phyloP scores from a whole-genome alignment of 2,888 invertebrate species.

The Morpho achilles region DNA sequence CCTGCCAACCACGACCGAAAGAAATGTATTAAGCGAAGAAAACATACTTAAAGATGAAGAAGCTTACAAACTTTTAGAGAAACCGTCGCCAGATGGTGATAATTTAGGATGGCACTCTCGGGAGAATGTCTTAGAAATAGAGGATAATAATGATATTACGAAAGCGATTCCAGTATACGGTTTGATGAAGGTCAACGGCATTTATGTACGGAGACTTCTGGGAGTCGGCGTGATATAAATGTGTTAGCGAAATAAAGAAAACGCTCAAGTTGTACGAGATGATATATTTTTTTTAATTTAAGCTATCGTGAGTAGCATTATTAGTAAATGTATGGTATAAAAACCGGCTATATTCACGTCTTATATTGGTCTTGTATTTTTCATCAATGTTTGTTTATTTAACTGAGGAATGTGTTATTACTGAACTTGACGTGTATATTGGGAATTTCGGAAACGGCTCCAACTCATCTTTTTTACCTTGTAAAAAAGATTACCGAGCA shows the following conservation, averaged over 20 bases:
- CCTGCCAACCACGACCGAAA: background rate
- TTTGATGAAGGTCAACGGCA: constrained; percentile 47
- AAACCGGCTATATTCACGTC: too few species aligned
- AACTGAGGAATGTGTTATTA: too few species aligned
- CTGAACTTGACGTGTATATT: too few species aligned
- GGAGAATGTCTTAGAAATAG: constrained; percentile 30
- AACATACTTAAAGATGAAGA: constrained; percentile 31
- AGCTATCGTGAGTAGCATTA: too few species aligned
- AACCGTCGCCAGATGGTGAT: constrained; percentile 50
- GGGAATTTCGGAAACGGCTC: too few species aligned
- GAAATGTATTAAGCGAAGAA: constrained; percentile 3
- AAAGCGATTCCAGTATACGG: constrained; percentile 34
- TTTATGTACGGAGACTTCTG: constrained; percentile 42
- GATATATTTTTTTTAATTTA: too few species aligned
- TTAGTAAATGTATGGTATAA: too few species aligned
- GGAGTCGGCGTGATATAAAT: constrained; percentile 4
- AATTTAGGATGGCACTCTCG: constrained; percentile 35
- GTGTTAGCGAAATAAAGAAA: background rate
- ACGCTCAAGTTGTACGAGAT: too few species aligned
- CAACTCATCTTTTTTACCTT: too few species aligned
- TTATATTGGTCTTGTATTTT: too few species aligned
- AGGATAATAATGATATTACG: constrained; percentile 3
- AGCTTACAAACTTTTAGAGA: constrained; percentile 37
- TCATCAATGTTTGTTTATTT: too few species aligned
- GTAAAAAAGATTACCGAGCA: too few species aligned